Base-by-base conservation (phyloP, 2,113 vertebrate genomes). In the Eulemur rufifrons region DNA sequence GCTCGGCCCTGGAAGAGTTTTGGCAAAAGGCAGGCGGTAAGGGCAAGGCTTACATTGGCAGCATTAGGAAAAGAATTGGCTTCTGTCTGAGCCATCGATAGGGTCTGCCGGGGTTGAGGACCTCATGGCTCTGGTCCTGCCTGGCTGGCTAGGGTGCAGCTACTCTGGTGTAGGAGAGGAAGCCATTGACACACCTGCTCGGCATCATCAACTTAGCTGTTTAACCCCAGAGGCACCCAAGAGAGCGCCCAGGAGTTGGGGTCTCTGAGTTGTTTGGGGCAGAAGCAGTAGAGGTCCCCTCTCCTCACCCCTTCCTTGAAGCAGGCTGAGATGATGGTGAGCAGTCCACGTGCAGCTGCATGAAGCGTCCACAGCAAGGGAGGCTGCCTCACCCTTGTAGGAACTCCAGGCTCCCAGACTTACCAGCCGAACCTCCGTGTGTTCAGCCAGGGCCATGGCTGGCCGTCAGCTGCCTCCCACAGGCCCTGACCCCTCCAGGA, bases 301-400 rank as follows among this genome's bases (percentile, higher is more conserved):
- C 47, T 85, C 76, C 21, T 2, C 10, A 32, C 64, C 78, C 86
- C 25, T 80, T 94, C 93, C 86, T 81, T 59, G 56, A 93, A 88
- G 96, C 96, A 94, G 97, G 86, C 93, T 66, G 64, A 96, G 78
- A 59, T 63, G 95, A 83, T 77, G 96, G 59, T 68, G 97, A 96
- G 95, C 50, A 1, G 32, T 47, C 39, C 74, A 21, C 5, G 56
- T 73, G 83, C 91, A 88, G 80, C 84, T 93, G 95, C 96, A 78
- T 89, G 96, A 91, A 86, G 89, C 86, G 83, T 29, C 78, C 64
- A 32, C 78, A 18, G 88, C 45, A 42, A 86, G 95, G 96, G 93
- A 94, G 93, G 82, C 86, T 76, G 37, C 83, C 76, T 91, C 68
- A 29, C 52, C 86, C 93, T 93, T 25, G 0, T 85, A 92, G 95